Base-by-base conservation (phyloP, 2,113 vertebrate genomes). In the Paraplagusia blochii region DNA sequence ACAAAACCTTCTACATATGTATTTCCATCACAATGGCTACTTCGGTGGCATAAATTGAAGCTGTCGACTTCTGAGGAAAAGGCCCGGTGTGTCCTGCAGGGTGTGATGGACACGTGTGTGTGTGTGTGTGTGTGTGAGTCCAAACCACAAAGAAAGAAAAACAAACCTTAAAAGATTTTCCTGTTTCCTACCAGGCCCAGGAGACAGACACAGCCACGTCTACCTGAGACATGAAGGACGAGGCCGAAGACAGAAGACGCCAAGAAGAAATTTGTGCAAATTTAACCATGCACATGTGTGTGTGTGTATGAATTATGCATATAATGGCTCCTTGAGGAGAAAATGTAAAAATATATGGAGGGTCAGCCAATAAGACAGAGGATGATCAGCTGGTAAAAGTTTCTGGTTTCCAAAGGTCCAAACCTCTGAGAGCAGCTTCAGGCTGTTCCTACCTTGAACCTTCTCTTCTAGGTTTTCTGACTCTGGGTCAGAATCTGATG, bases 321-420 rank as follows among this genome's bases (percentile, higher is more conserved):
- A 55, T 52, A 51, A 74, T 69, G 52, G 51, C 56, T 58, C 63
- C 57, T 50, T 66, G 66, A 39, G 54, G 53, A 51, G 61, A 86
- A 86, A 87, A 80, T 82, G 66, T 57, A 83, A 80, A 72, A 53
- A 71, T 78, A 76, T 74, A 76, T 74, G 87, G 82, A 85, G 38
- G 18, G 42, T 33, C 54, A 50, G 44, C 74, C 61, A 86, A 81
- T 82, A 85, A 87, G 85, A 72, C 82, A 82, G 85, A 85, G 85
- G 76, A 81, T 63, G 63, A 83, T 85, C 58, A 77, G 84, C 83
- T 89, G 77, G 74, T 84, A 90, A 85, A 63, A 74, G 73, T 90
- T 82, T 87, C 82, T 72, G 76, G 72, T 80, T 85, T n/a, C n/a
- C n/a, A n/a, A n/a, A n/a, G n/a, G n/a, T n/a, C n/a, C n/a, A n/a